Conservation (phyloP, 2,797 vertebrate species). For the Numenius phaeopus region DNA sequence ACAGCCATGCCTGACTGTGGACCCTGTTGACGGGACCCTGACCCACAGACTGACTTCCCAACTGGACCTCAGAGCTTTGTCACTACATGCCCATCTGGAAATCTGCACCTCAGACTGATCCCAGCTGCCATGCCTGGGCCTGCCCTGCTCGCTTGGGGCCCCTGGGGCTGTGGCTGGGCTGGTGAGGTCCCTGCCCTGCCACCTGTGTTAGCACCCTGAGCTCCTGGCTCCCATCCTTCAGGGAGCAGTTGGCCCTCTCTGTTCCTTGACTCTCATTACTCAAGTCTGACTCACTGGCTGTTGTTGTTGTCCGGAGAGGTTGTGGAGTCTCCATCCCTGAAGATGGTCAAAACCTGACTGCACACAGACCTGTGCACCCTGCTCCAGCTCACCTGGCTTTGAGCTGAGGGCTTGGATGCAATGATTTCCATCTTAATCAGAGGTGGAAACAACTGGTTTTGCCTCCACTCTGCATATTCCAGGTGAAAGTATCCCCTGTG, state of each 20-base stretch:
- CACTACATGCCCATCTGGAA: accelerated
- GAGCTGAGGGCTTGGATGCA: not conserved
- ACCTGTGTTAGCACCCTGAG: accelerated
- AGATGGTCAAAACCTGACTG: not conserved
- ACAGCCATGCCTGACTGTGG: not conserved
- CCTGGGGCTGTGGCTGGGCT: not conserved
- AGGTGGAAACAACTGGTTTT: not conserved
- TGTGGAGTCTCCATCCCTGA: not conserved
- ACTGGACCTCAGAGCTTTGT: not conserved
- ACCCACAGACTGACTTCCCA: not conserved
- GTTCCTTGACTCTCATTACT: not conserved
- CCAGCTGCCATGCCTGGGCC: accelerated
- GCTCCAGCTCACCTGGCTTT: not conserved
- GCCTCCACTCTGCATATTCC: not conserved
- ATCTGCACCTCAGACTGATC: not conserved
- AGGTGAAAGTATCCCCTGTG: not conserved
- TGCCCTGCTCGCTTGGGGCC: not conserved
- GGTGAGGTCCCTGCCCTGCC: not conserved
- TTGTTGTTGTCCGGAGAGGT: not conserved
- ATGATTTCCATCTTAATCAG: not conserved
- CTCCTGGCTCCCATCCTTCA: not conserved
- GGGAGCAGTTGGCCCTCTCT: not conserved
- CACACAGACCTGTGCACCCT: not conserved
- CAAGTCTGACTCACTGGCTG: not conserved
- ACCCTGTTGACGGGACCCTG: not conserved